Conservation (phyloP, 2,113 vertebrate species). For the Pedetes capensis region DNA sequence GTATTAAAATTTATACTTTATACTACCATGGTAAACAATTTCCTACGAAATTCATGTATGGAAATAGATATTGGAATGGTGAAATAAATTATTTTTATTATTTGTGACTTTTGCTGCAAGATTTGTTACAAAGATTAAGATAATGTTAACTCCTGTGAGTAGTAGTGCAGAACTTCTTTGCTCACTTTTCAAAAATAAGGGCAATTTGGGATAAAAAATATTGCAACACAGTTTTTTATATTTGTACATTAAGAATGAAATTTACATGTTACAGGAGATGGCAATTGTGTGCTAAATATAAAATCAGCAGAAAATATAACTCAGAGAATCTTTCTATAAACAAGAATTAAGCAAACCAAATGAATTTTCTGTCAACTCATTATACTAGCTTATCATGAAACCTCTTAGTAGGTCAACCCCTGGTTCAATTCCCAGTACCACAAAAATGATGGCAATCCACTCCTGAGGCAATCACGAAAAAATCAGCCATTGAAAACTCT, state of each 20-base stretch:
- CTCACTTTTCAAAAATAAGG: background rate
- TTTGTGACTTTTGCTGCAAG: background rate
- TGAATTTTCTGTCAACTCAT: background rate
- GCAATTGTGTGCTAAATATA: background rate
- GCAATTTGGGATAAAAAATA: background rate
- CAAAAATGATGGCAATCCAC: no score
- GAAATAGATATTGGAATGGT: background rate
- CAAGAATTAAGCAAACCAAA: background rate
- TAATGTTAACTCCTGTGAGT: background rate
- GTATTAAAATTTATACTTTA: background rate
- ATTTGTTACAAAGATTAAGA: background rate
- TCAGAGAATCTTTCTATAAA: background rate
- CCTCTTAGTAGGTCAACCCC: background rate
- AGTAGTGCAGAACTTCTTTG: background rate
- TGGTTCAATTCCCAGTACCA: no score
- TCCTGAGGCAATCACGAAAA: no score
- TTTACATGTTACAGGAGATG: background rate
- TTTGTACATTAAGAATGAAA: background rate
- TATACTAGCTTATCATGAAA: background rate
- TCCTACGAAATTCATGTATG: background rate
- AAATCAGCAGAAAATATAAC: background rate
- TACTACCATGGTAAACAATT: background rate
- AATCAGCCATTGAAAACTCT: no score
- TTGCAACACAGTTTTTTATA: background rate
- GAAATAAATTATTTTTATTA: background rate